Evolutionary conservation across 2,113 vertebrate genomes (phyloP).

Genomic region (Odobenus rosmarus): DNA sequence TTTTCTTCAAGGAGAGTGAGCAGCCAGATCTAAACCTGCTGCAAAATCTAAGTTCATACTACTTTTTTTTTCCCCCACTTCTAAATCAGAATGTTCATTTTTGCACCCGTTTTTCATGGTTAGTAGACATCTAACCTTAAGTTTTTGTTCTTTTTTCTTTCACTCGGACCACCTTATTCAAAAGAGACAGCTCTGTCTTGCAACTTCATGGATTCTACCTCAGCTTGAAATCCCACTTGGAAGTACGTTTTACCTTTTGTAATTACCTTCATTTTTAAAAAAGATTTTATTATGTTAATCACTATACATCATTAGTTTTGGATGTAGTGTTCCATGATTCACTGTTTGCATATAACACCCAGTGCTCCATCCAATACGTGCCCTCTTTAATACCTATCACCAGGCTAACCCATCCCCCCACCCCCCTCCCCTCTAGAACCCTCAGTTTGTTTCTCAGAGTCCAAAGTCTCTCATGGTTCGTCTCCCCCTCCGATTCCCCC

Average conservation of each 20-base stretch:
- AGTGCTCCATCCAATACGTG: no score
- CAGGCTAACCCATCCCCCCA: no score
- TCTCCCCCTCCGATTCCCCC: no score
- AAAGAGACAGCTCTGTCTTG: neutral
- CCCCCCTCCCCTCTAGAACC: no score
- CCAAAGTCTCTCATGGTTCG: no score
- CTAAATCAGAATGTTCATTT: neutral
- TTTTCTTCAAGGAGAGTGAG: neutral
- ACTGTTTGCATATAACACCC: no score
- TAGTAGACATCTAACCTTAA: neutral
- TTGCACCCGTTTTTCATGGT: neutral
- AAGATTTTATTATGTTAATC: no score
- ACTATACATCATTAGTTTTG: no score
- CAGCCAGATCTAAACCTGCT: neutral
- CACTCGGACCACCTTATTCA: neutral
- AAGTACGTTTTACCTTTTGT: neutral
- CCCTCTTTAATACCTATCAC: no score
- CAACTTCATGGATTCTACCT: neutral
- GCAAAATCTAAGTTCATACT: neutral
- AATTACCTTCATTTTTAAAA: neutral
- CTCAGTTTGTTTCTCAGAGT: no score
- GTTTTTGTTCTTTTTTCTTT: neutral
- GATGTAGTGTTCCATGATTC: no score
- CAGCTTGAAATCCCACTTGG: neutral
- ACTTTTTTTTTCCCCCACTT: neutral